A percentile compares a stretch with the other conserved stretches of the same genome.
These are phyloP conservation scores for Drosophila macrothrix DNA, from an alignment of 2,888 invertebrate species.

Conservation along the genomic window DNA sequence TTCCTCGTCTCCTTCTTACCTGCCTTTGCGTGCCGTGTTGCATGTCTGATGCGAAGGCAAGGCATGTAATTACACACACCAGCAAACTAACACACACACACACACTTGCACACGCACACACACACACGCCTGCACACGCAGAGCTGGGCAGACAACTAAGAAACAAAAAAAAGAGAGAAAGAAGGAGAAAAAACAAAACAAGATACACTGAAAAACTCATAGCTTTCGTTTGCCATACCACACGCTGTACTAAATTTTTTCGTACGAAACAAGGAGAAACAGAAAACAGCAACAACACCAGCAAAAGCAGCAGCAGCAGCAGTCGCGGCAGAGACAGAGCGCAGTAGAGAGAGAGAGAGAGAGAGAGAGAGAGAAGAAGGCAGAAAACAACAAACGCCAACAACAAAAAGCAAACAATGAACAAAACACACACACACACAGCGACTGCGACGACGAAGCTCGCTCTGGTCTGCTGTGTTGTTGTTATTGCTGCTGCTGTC, in stretches of 20 bases:
- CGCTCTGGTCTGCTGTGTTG: slow-evolving; percentile 41
- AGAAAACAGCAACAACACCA: slow-evolving; percentile 56
- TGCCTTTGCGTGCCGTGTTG: slow-evolving; percentile 56
- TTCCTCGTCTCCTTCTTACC: slow-evolving; percentile 56
- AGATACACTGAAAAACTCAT: slow-evolving; percentile 82
- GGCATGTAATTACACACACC: slow-evolving; percentile 69
- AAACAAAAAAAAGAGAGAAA: slow-evolving; percentile 24
- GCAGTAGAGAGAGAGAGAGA: slow-evolving; percentile 23
- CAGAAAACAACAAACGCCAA: slow-evolving; percentile 74
- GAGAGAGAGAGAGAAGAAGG: slow-evolving; percentile 17
- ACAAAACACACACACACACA: slow-evolving; percentile 56
- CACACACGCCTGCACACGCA: slow-evolving; percentile 30
- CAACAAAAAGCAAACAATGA: slow-evolving; percentile 80
- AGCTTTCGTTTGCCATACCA: slow-evolving; percentile 84
- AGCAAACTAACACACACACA: slow-evolving; percentile 33
- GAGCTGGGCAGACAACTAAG: slow-evolving; percentile 34
- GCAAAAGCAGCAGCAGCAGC: slow-evolving; percentile 1
- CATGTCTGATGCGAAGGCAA: slow-evolving; percentile 61
- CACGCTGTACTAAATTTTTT: slow-evolving; percentile 82
- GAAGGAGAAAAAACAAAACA: slow-evolving; percentile 54
- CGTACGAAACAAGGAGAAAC: slow-evolving; percentile 74
- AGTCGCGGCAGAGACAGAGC: slow-evolving; percentile 22
- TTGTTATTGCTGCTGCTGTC: slow-evolving; percentile 34
- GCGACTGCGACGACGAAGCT: slow-evolving; percentile 47
- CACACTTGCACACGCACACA: slow-evolving; percentile 14